These are phyloP conservation scores for Carcinoscorpius rotundicauda DNA, from an alignment of 1,140 invertebrate species.

Conservation along the genomic window DNA sequence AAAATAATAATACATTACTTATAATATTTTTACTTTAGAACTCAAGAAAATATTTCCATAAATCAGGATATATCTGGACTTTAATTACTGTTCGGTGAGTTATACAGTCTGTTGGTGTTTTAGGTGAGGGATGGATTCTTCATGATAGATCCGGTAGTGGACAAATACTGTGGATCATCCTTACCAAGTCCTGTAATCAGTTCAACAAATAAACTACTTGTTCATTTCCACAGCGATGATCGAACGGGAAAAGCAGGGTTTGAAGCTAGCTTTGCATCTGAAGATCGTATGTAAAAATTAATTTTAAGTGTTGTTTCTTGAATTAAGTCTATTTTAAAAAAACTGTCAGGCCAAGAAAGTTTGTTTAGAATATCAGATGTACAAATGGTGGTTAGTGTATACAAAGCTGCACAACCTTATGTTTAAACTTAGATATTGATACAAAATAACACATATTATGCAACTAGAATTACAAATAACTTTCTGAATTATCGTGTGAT, in stretches of 20 bases:
- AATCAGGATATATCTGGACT: neutral
- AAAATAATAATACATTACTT: conserved; percentile 29
- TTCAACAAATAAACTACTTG: conserved; percentile 42
- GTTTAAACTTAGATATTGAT: too few relatives aligned
- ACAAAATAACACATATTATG: too few relatives aligned
- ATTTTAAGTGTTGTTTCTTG: neutral
- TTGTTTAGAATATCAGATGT: too few relatives aligned
- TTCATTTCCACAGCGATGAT: conserved; percentile 49
- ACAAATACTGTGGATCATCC: conserved; percentile 49
- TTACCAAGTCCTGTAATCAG: conserved; percentile 41
- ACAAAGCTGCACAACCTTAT: too few relatives aligned
- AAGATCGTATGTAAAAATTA: conserved; percentile 34
- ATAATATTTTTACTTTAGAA: conserved; percentile 16
- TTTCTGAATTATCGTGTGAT: too few relatives aligned
- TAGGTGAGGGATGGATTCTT: conserved; percentile 51
- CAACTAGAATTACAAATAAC: too few relatives aligned
- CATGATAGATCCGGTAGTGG: conserved; percentile 45
- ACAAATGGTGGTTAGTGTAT: too few relatives aligned
- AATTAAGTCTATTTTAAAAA: neutral
- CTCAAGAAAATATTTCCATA: too few relatives aligned
- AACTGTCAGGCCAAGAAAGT: too few relatives aligned
- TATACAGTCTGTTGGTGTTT: conserved; percentile 14
- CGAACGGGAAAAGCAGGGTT: conserved; percentile 45
- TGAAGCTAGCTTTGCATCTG: conserved; percentile 37
- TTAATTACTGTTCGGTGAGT: conserved; percentile 1